Conservation (phyloP, 37 sponge, comb jelly and placozoan species). For the Diacarnus erythraeanus region DNA sequence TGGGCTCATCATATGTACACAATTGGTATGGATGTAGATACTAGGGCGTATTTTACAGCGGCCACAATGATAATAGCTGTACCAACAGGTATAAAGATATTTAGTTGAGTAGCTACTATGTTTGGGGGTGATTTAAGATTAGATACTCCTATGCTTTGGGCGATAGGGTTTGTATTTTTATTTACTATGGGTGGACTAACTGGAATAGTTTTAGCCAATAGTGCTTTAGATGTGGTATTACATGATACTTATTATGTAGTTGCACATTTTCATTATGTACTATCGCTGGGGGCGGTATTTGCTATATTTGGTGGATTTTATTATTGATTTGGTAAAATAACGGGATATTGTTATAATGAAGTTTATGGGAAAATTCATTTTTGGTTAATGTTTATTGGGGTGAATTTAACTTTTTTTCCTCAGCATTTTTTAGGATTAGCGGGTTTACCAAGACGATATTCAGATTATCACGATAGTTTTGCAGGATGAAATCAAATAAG, state of each 20-base stretch:
- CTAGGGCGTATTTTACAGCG: slow-evolving; percentile 88
- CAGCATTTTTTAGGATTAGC: slow-evolving; percentile 92
- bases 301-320: slow-evolving; percentile 89
- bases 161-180: slow-evolving; percentile 91
- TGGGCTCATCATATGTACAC: slow-evolving; percentile 93
- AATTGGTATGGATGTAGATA: slow-evolving; percentile 91
- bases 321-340: slow-evolving; percentile 82
- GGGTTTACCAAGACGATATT: slow-evolving; percentile 83
- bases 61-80: slow-evolving; percentile 93
- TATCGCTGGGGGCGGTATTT: slow-evolving; percentile 93
- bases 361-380: slow-evolving; percentile 82
- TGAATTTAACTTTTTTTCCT: slow-evolving; percentile 92
- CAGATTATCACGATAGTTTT: slow-evolving; percentile 84
- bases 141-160: slow-evolving; percentile 87
- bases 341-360: slow-evolving; percentile 83
- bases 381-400: slow-evolving; percentile 92
- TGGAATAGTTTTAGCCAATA: slow-evolving; percentile 80
- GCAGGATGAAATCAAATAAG: slow-evolving; percentile 82
- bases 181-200: slow-evolving; percentile 89
- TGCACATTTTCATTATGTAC: slow-evolving; percentile 93
- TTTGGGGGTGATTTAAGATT: slow-evolving; percentile 67
- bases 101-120: slow-evolving; percentile 85
- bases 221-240: slow-evolving; percentile 80
- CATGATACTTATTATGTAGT: slow-evolving; percentile 96
- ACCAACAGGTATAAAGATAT: slow-evolving; percentile 88